Base-by-base conservation (phyloP, 2,113 vertebrate species). In the Centropristis striata region DNA sequence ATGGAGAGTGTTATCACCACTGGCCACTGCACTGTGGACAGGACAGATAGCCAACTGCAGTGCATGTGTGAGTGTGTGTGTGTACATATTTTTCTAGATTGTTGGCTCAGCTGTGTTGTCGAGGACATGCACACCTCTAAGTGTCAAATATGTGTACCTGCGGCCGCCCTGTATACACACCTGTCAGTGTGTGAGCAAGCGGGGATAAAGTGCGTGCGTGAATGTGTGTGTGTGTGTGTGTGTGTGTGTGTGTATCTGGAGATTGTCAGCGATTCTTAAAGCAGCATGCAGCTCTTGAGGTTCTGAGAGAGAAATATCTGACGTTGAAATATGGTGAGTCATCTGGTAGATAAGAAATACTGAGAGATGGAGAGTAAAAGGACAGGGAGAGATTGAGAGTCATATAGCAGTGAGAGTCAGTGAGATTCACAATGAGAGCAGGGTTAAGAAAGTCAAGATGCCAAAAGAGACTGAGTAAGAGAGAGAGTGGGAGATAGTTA, bases 301-400 rank as follows among this genome's bases (percentile, higher is more conserved):
- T 74, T 85, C 81, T 73, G 77, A 86, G 66, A 59, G 75, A 72
- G 57, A 76, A 77, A 86, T 70, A 77, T 92, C 81, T 80, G 82
- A 89, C 79, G 53, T 27, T 69, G 83, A 87, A 92, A 93, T 90
- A 86, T 88, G 92, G 80, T 69, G 84, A 88, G 85, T 90, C 89
- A 87, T 83, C 67, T 63, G 58, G 39, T 32, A 83, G 89, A 89
- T 91, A 90, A 84, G 88, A 73, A 88, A 75, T 67, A 49, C 72
- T 39, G 81, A 58, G 81, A 67, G 81, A 67, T 23, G 37, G 63
- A 44, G 65, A 78, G n/a, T 49, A 53, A 32, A 14, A 49, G 27
- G 47, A 4, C 0, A 9, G 28, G 11, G 41, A 47, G 49, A 23
- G 49, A 46, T 21, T 57, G 21, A 63, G 58, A 68, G 76, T 46